These are phyloP conservation scores for Eretmochelys imbricata DNA, from an alignment of 2,113 vertebrate species.

Conservation along the genomic window DNA sequence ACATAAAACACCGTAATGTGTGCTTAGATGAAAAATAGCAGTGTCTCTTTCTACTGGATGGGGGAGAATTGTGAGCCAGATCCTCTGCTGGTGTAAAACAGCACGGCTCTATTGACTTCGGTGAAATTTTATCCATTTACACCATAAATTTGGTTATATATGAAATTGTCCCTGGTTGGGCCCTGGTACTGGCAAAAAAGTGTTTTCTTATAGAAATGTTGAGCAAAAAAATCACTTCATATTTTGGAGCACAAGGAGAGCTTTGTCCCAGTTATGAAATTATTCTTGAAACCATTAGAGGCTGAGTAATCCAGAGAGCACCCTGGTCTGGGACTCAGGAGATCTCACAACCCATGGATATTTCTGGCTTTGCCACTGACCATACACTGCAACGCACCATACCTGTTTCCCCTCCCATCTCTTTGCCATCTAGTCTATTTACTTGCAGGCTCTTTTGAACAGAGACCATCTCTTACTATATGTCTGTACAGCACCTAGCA, in stretches of 20 bases:
- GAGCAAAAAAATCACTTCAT: not conserved
- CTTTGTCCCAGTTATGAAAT: not conserved
- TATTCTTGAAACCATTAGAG: not conserved
- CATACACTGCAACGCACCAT: not conserved
- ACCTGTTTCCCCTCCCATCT: not conserved
- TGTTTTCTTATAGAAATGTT: not conserved
- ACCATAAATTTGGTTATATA: not conserved
- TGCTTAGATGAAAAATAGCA: not conserved
- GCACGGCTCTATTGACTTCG: not conserved
- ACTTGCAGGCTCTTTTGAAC: not conserved
- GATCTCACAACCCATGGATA: not conserved
- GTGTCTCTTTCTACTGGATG: fast-evolving
- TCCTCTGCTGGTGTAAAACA: not conserved
- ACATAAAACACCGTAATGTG: not conserved
- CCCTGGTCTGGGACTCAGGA: not conserved
- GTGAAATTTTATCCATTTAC: not conserved
- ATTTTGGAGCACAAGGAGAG: not conserved
- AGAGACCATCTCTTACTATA: fast-evolving
- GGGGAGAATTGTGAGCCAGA: not conserved
- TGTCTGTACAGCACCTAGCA: not conserved
- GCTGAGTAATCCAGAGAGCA: not conserved
- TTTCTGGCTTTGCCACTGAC: not conserved
- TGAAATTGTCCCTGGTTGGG: not conserved
- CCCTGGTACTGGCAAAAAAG: not conserved
- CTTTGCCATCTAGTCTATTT: not conserved